Evolutionary conservation across 2,797 vertebrate species (phyloP), one percentile per base, ranked within the genome.

Genomic region (Orestias chungarensis): DNA sequence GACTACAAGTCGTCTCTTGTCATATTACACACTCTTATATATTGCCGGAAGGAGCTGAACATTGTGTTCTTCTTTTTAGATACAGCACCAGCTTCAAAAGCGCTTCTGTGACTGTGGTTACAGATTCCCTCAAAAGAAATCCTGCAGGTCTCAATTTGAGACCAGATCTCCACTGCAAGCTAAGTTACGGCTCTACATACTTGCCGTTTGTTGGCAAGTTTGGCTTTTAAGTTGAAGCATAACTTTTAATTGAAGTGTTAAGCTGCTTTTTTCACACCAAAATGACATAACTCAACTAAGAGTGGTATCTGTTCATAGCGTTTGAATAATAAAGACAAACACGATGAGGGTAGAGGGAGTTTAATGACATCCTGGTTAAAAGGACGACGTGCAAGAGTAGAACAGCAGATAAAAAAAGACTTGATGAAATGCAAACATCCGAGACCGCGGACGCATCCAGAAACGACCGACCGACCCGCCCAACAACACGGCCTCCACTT

Each of bases 81-180:
- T 59, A 57, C 49, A 47, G 43, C 66, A 64, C 64, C 40, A 38
- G 33, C 64, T 38, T 17, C 42, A 86, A 64, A 71, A 82, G 85
- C 73, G 80, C 70, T 74, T 10, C 12, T 70, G 78, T 47, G 3
- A n/a, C 70, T 68, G 74, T 42, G 33, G 14, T 35, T 35, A 12
- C 35, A 62, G 12, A 62, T 40, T n/a, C n/a, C 12, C 38, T 20
- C 23, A 40, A 62, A 38, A 62, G 0, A 25, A 40, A 38, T 38
- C 35, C 35, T 40, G 35, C 38, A 25, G 38, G 23, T 35, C 43
- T 27, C 43, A 12, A 4, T 66, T 35, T 25, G 15, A 62, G 66
- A 42, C 49, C 55, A 40, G 23, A 62, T 62, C 6, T 40, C 23
- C 23, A 6, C 2, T 61, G 2, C 33, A 38, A 38, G 33, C 33